Conservation (phyloP, 2,888 invertebrate species). For the Arenicola marina region DNA sequence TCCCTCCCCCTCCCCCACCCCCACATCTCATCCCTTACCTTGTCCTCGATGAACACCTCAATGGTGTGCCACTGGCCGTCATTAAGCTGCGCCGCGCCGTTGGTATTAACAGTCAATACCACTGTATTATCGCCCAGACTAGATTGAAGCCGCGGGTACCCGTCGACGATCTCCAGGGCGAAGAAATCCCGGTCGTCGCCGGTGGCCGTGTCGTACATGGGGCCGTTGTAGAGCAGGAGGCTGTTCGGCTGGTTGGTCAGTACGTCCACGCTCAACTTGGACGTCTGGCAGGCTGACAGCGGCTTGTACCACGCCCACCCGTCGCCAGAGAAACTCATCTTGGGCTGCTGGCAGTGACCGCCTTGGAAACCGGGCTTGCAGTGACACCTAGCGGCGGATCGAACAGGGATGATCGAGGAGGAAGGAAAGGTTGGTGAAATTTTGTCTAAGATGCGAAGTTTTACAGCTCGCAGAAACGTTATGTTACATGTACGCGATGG, state of each 20-base stretch:
- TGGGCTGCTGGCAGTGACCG: conserved; percentile 92
- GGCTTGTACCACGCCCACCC: conserved; percentile 99
- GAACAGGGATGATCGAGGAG: neutral
- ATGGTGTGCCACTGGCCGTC: conserved; percentile 96
- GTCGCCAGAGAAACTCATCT: conserved; percentile 86
- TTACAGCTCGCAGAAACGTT: too few relatives aligned
- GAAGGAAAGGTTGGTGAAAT: neutral
- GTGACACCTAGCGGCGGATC: conserved; percentile 69
- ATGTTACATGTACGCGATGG: too few relatives aligned
- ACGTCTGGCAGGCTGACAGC: conserved; percentile 79
- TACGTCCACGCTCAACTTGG: conserved; percentile 93
- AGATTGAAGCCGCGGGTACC: conserved; percentile 84
- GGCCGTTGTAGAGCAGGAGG: conserved; percentile 92
- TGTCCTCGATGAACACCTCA: conserved; percentile 73
- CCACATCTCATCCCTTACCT: too few relatives aligned
- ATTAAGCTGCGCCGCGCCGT: conserved; percentile 66
- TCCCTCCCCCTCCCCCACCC: too few relatives aligned
- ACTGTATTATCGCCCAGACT: conserved; percentile 72
- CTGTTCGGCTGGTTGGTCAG: conserved; percentile 82
- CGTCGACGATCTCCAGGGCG: conserved; percentile 88
- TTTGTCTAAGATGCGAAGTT: too few relatives aligned
- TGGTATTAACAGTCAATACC: conserved; percentile 7
- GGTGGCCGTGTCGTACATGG: conserved; percentile 66
- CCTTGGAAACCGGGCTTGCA: conserved; percentile 93
- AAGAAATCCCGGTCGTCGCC: conserved; percentile 75